These are phyloP conservation scores for Azemiops feae DNA, from an alignment of 2,113 vertebrate species.

Conservation along the genomic window DNA sequence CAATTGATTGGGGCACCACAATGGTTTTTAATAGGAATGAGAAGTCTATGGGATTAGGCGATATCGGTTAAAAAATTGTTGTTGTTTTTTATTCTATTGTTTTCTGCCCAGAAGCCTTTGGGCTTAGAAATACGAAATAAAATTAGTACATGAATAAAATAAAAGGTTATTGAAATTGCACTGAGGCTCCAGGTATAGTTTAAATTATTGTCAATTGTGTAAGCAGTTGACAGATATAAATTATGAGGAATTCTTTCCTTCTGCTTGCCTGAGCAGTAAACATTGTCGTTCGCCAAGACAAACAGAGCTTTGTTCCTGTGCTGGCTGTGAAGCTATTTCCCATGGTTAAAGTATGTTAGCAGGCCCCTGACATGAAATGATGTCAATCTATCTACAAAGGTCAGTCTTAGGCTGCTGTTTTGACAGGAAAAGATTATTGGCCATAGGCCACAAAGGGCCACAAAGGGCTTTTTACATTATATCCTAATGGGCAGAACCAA, in stretches of 20 bases:
- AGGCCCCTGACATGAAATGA: background rate
- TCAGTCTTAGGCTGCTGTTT: background rate
- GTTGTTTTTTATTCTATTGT: background rate
- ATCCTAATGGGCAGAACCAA: background rate
- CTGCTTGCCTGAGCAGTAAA: conserved; percentile 36
- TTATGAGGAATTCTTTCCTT: background rate
- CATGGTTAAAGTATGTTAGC: accelerated
- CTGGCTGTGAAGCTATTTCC: conserved; percentile 11
- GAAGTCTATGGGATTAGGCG: background rate
- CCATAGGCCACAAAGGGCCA: background rate
- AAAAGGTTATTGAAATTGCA: background rate
- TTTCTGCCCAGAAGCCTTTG: background rate
- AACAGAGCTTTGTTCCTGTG: conserved; percentile 17
- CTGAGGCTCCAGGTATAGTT: background rate
- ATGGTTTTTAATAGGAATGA: background rate
- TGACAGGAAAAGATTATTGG: background rate
- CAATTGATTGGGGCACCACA: background rate
- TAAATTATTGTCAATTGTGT: background rate
- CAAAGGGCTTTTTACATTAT: background rate
- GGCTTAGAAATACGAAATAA: background rate
- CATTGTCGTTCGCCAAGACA: conserved; percentile 21
- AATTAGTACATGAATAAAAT: background rate
- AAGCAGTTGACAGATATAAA: background rate
- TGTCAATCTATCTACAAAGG: accelerated
- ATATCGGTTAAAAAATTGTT: background rate